Percentiles rank a stretch among this genome's conserved stretches.
Conservation (phyloP, 64 coral and sea anemone species). For the Actinia tenebrosa region DNA sequence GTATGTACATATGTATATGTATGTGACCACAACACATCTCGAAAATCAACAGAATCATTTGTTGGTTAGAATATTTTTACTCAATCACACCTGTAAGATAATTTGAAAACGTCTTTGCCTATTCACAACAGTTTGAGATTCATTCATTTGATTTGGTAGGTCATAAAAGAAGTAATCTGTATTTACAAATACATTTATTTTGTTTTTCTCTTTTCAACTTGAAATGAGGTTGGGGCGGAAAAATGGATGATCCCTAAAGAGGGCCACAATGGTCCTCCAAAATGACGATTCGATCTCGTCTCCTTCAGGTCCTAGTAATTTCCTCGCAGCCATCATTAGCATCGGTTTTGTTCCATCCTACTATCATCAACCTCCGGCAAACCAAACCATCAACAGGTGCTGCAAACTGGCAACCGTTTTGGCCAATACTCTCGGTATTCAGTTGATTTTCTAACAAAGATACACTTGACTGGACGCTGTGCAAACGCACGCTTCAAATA, state of each 20-base stretch:
- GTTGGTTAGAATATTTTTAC: constrained; percentile 5
- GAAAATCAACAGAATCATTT: background rate
- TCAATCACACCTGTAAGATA: constrained; percentile 6
- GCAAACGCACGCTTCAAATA: too few species aligned
- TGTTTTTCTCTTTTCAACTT: background rate
- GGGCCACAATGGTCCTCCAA: background rate
- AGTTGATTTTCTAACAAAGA: too few species aligned
- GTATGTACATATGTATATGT: too few species aligned
- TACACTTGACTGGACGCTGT: too few species aligned
- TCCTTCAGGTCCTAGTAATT: background rate
- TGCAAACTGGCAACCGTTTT: too few species aligned
- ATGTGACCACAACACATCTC: too few species aligned
- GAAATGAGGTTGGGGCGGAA: too few species aligned
- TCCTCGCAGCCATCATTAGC: too few species aligned
- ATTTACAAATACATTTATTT: constrained; percentile 8
- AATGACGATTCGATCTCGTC: background rate
- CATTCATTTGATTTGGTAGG: background rate
- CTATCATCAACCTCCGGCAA: too few species aligned
- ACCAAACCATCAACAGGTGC: too few species aligned
- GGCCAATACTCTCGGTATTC: too few species aligned
- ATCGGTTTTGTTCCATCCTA: too few species aligned
- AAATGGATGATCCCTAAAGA: background rate
- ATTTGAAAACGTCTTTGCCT: background rate
- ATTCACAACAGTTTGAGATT: background rate
- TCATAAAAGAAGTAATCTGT: constrained; percentile 5